A percentile compares a stretch with the other conserved stretches of the same genome.
These are phyloP conservation scores for Sebastes iracundus DNA, from an alignment of 2,797 vertebrate species.

Conservation along the genomic window DNA sequence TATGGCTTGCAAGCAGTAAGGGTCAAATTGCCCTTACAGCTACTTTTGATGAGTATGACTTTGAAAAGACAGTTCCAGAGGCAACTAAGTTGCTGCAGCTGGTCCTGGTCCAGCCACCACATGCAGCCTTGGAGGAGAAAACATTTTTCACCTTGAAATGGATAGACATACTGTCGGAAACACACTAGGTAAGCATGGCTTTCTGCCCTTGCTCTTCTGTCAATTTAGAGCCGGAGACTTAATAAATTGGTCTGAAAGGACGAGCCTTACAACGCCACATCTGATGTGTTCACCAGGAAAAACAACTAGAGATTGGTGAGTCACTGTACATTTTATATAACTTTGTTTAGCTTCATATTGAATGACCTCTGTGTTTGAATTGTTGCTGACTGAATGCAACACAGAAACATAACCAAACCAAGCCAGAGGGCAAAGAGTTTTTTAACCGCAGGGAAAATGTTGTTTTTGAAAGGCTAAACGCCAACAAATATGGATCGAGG, in stretches of 20 bases:
- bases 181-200: too few relatives aligned
- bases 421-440: too few relatives aligned
- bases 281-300: background rate
- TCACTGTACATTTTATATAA: background rate
- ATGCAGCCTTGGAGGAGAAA: background rate
- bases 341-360: background rate
- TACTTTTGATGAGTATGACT: background rate
- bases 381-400: background rate
- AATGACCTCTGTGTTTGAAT: background rate
- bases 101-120: background rate
- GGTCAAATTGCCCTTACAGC: background rate
- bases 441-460: too few relatives aligned
- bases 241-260: background rate
- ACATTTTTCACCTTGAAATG: background rate
- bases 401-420: background rate
- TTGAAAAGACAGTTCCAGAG: background rate
- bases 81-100: background rate
- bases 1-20: background rate
- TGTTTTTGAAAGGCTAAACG: too few relatives aligned
- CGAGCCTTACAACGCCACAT: background rate
- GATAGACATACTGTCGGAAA: background rate
- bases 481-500: background rate
- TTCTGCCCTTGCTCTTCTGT: too few relatives aligned
- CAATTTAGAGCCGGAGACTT: too few relatives aligned
- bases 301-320: background rate